phyloP scores from a whole-genome alignment of 2,113 vertebrate genomes.

The Campylomormyrus tamandua region DNA sequence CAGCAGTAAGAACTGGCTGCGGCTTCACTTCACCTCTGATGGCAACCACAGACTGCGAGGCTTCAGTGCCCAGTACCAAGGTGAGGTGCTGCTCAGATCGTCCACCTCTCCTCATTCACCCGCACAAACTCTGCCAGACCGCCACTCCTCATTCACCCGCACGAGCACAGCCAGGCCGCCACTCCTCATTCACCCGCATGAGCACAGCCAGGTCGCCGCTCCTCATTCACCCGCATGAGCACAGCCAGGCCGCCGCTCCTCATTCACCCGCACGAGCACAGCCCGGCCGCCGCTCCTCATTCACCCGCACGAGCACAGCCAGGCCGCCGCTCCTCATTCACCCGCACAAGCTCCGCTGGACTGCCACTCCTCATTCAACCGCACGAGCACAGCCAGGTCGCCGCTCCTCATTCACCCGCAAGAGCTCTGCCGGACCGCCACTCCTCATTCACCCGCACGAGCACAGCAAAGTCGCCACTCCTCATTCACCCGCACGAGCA shows the following conservation, averaged over 20 bases:
- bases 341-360: no score
- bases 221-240: background rate
- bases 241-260: no score
- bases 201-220: background rate
- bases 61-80: conserved; percentile 96
- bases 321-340: background rate
- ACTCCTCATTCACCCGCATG: background rate
- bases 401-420: background rate
- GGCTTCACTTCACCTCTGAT: conserved; percentile 89
- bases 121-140: background rate
- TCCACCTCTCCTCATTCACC: background rate
- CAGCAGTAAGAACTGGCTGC: conserved; percentile 97
- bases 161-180: accelerated
- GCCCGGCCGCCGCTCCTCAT: background rate
- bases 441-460: background rate
- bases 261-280: background rate
- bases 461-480: background rate
- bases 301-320: background rate
- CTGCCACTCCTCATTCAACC: background rate
- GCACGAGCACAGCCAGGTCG: no score
- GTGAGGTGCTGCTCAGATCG: conserved; percentile 48
- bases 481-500: background rate
- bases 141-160: background rate
- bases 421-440: background rate
- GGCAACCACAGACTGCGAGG: conserved; percentile 92